Evolutionary conservation across 2,888 invertebrate species (phyloP).

Genomic region (Clepsis dumicolana): DNA sequence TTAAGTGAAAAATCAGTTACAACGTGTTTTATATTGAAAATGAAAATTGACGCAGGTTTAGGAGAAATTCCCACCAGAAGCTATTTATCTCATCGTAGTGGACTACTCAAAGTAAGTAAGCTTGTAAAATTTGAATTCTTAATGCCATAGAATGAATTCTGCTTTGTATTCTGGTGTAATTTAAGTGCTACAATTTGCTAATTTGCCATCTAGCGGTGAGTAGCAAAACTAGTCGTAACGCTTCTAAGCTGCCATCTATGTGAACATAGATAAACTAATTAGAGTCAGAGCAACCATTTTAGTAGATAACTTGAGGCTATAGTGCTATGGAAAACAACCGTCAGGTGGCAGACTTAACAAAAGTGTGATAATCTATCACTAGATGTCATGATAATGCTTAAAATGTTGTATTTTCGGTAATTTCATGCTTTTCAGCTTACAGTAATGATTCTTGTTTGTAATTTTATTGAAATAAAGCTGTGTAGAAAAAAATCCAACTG

Average conservation of each 20-base stretch:
- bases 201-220: constrained; percentile 29
- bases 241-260: not conserved
- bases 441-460: no score
- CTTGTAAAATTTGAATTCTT: no score
- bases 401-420: no score
- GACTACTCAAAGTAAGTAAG: not conserved
- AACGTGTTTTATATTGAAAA: not conserved
- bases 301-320: not conserved
- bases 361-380: not conserved
- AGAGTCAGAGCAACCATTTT: not conserved
- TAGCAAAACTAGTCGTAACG: constrained; percentile 11
- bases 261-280: not conserved
- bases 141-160: no score
- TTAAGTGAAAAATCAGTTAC: not conserved
- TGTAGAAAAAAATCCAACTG: no score
- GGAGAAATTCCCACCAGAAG: not conserved
- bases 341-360: constrained; percentile 3
- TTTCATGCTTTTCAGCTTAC: no score
- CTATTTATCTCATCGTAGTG: not conserved
- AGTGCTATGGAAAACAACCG: not conserved
- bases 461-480: no score
- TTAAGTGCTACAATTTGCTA: not conserved
- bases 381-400: not conserved
- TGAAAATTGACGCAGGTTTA: not conserved
- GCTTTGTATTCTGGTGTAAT: not conserved